A percentile compares a stretch with the other conserved stretches of the same genome.
Evolutionary conservation across 2,797 vertebrate species (phyloP).

Genomic region (Myiotriccus ornatus): DNA sequence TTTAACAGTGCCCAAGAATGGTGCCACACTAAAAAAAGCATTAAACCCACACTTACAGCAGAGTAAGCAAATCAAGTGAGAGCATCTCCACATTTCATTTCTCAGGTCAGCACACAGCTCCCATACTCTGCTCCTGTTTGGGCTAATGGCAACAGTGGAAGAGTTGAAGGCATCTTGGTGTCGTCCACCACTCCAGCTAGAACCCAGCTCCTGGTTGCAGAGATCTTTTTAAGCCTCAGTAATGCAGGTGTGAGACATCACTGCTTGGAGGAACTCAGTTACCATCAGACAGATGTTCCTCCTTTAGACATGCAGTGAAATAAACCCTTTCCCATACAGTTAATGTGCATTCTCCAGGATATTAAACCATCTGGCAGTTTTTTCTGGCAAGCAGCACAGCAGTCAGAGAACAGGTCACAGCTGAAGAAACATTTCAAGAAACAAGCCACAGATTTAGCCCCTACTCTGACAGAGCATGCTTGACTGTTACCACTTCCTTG

Average conservation of each 20-base stretch:
- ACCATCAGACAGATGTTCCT: background rate
- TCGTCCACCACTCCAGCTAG: background rate
- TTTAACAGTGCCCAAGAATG: background rate
- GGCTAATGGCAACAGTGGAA: background rate
- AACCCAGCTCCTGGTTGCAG: background rate
- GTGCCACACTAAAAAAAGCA: background rate
- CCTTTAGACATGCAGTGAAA: background rate
- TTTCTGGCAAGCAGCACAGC: background rate
- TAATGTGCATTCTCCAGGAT: background rate
- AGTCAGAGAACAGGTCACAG: background rate
- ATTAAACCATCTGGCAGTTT: background rate
- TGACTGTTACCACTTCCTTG: background rate
- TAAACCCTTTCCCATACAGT: background rate
- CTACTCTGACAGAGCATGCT: background rate
- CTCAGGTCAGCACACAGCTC: background rate
- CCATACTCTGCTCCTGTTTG: background rate
- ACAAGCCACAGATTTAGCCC: background rate
- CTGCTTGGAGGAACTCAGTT: background rate
- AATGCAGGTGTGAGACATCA: fast-evolving
- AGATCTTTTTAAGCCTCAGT: background rate
- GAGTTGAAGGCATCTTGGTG: background rate
- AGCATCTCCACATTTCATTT: background rate
- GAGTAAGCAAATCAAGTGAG: background rate
- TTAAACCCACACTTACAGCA: background rate
- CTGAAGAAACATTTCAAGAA: background rate